Evolutionary conservation across 2,797 vertebrate species (phyloP).

Genomic region (Phrynocephalus vlangalii): DNA sequence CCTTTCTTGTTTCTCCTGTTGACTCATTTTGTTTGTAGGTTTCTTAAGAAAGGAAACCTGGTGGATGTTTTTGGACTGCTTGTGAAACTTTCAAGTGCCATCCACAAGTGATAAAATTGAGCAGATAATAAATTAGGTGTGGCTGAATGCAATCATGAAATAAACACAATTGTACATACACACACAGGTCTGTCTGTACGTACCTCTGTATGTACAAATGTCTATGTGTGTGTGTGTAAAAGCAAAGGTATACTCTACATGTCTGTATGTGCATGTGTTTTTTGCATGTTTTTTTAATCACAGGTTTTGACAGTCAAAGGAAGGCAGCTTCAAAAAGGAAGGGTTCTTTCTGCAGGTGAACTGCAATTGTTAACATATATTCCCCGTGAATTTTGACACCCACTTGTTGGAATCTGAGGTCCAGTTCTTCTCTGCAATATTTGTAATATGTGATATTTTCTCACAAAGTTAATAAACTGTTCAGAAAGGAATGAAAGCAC

Average conservation of each 20-base stretch:
- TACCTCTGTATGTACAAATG: background rate
- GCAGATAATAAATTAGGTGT: background rate
- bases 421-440: constrained; percentile 47
- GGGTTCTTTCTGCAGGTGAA: constrained; percentile 9
- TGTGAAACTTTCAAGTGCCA: background rate
- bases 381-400: constrained; percentile 53
- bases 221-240: background rate
- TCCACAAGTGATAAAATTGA: background rate
- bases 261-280: background rate
- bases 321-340: constrained; percentile 17
- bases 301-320: constrained; percentile 8
- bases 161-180: background rate
- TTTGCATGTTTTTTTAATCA: background rate
- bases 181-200: background rate
- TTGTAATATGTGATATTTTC: constrained; percentile 52
- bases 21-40: background rate
- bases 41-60: background rate
- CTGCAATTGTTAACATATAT: constrained; percentile 50
- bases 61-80: background rate
- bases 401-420: constrained; percentile 56
- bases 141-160: background rate
- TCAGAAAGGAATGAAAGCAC: constrained; percentile 63
- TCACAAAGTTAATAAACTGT: constrained; percentile 55
- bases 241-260: too few species aligned
- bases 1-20: background rate